Evolutionary conservation across 1,140 invertebrate species (phyloP), one percentile per base, ranked within the genome.

Genomic region (Leucophenga varia): DNA sequence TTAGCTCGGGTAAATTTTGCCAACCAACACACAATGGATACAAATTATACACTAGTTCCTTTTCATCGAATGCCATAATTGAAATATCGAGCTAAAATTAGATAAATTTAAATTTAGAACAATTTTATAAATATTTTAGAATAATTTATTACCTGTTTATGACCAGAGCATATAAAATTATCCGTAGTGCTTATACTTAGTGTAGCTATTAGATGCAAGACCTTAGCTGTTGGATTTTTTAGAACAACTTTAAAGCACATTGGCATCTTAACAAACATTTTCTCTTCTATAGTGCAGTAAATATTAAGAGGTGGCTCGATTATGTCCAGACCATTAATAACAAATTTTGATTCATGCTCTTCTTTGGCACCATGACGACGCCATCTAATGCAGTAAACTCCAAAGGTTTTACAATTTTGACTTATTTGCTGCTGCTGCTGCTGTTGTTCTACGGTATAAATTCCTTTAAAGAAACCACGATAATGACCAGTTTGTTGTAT

Each of bases 231-330:
- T 17, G 73, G 72, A 54, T 75, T 75, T 30, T 65, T 72, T 0
- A 75, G 51, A 1, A 75, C 59, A 43, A 75, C 64, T 37, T 72
- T 72, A 10, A 74, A 64, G 0, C 65, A 61, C 57, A 75, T 71
- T 28, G 73, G 70, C 64, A 75, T 72, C 51, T 75, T 75, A 0
- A 75, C 73, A 37, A 72, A 75, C 64, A 75, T 68, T 55, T 71
- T 74, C 51, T 75, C 72, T 43, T 75, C 72, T n/a, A 74, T 71
- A 32, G 65, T 61, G 53, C 73, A 75, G 43, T 75, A 71, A 37
- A 75, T 72, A 44, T 75, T 75, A 6, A 75, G 38, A 7, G 71
- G 68, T 16, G 73, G 70, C 37, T 74, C 72, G 5, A 52, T 55
- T 13, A 75, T 69, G 2, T 71, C 57, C 20, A 75, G 22, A 7